Conservation (phyloP, 2,888 invertebrate genomes). For the Nephrocerus scutellatus region DNA sequence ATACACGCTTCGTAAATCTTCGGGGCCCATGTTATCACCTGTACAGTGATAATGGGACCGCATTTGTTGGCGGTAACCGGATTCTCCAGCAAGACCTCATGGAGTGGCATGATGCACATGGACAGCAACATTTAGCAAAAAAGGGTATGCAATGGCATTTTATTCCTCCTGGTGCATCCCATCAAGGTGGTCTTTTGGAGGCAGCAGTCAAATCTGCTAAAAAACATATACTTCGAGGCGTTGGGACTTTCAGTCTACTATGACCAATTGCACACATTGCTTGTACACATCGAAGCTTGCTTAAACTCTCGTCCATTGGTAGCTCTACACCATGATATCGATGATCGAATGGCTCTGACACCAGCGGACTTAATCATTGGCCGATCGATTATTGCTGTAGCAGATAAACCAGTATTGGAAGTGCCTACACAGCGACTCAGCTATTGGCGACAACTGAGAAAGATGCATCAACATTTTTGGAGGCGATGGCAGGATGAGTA, state of each 20-base stretch:
- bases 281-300: constrained; percentile 5
- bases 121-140: constrained; percentile 7
- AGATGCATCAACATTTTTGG: constrained; percentile 12
- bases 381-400: constrained; percentile 8
- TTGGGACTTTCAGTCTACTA: constrained; percentile 2
- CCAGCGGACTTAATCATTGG: constrained; percentile 8
- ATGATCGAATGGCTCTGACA: constrained; percentile 10
- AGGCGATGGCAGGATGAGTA: constrained; percentile 9
- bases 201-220: constrained; percentile 14
- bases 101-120: not conserved
- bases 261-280: constrained; percentile 11
- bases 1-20: not conserved
- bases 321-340: constrained; percentile 9
- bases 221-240: constrained; percentile 7
- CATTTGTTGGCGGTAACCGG: constrained; percentile 14
- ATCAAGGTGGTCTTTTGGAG: constrained; percentile 15
- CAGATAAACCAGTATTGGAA: constrained; percentile 8
- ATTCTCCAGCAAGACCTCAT: constrained; percentile 1
- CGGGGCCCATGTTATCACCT: constrained; percentile 11
- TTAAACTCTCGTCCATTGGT: constrained; percentile 10
- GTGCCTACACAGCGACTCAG: constrained; percentile 6
- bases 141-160: constrained; percentile 11
- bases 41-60: constrained; percentile 12
- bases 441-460: constrained; percentile 10
- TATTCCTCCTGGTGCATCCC: constrained; percentile 11